Evolutionary conservation across 2,888 invertebrate species (phyloP).

Genomic region (Metacarcinus magister): DNA sequence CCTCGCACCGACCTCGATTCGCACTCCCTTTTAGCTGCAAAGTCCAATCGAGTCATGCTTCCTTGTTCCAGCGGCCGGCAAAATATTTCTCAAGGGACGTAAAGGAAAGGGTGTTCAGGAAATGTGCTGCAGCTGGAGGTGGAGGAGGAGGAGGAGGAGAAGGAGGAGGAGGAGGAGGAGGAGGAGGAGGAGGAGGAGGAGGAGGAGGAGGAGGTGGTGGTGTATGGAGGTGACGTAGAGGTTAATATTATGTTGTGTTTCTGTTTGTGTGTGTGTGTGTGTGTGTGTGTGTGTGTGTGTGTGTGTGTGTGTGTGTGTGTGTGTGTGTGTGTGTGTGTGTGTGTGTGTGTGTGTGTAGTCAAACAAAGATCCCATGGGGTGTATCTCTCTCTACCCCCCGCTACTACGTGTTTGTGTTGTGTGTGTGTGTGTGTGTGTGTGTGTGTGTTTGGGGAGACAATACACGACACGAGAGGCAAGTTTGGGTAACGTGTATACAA

Average conservation of each 20-base stretch:
- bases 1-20: neutral
- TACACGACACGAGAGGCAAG: neutral
- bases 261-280: neutral
- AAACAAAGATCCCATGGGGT: slow-evolving; percentile 14
- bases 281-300: slow-evolving; percentile 60
- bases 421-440: slow-evolving; percentile 8
- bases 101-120: neutral
- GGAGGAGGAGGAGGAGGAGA: neutral
- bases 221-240: neutral
- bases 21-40: neutral
- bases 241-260: neutral
- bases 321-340: slow-evolving; percentile 39
- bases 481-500: neutral
- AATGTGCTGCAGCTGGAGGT: neutral
- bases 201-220: neutral
- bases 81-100: neutral
- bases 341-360: neutral
- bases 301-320: slow-evolving; percentile 54
- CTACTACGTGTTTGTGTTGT: slow-evolving; percentile 44
- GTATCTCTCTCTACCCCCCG: neutral
- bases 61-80: neutral
- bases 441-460: slow-evolving; percentile 32
- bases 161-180: slow-evolving; percentile 26
- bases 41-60: neutral
- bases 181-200: neutral